A percentile compares a stretch with the other conserved stretches of the same genome.
phyloP scores from a whole-genome alignment of 1,140 invertebrate species.

The Cydia amplana region DNA sequence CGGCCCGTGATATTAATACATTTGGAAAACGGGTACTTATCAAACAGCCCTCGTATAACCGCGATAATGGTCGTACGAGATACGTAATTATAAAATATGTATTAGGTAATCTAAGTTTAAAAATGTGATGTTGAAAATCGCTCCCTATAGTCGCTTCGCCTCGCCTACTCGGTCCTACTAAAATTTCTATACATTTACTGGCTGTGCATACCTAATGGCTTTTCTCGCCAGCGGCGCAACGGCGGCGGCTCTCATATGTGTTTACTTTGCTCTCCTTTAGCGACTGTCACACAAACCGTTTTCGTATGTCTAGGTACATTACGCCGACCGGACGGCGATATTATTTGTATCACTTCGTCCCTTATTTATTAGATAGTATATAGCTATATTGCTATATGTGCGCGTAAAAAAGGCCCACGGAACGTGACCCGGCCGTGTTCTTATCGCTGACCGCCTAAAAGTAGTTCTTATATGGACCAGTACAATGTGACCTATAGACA shows the following conservation, averaged over 20 bases:
- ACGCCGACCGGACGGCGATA: constrained; percentile 9
- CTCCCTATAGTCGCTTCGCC: too few relatives aligned
- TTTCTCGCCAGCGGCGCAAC: background rate
- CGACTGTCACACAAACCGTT: background rate
- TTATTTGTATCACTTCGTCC: constrained; percentile 16
- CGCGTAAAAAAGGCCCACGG: constrained; percentile 23
- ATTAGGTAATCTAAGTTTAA: too few relatives aligned
- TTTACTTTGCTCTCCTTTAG: constrained; percentile 14
- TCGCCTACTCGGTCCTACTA: background rate
- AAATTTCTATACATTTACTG: background rate
- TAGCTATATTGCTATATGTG: constrained; percentile 17
- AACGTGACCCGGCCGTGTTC: constrained; percentile 7
- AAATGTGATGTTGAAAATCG: too few relatives aligned
- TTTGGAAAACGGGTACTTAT: too few relatives aligned
- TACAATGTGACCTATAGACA: too few relatives aligned
- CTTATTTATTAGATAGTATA: constrained; percentile 19
- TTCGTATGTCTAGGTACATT: constrained; percentile 5
- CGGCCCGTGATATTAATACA: too few relatives aligned
- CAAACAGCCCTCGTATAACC: too few relatives aligned
- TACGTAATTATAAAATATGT: too few relatives aligned
- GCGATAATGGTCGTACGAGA: too few relatives aligned
- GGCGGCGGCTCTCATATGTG: background rate
- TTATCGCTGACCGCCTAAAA: constrained; percentile 34
- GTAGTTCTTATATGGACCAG: too few relatives aligned
- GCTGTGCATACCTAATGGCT: background rate